Base-by-base conservation (phyloP, 2,113 vertebrate species). In the Melanocharis versteri region DNA sequence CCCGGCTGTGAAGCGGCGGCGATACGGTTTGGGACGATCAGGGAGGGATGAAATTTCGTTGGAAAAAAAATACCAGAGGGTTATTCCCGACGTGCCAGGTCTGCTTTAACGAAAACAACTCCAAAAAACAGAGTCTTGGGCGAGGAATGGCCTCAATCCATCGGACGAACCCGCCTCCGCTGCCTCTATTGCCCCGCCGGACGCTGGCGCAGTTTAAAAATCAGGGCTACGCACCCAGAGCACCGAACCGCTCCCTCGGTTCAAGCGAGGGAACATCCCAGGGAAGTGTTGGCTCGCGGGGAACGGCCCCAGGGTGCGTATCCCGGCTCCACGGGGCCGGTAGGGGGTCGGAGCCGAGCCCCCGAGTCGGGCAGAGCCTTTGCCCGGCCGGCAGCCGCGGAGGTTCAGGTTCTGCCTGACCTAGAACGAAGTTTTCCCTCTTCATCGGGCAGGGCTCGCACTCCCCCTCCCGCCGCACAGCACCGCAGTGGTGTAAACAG, bases 41-140 rank as follows among this genome's bases (percentile, higher is more conserved):
- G 61, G 9, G n/a, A 85, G 22, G 8, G n/a, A 64, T 8, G 6
- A 56, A 64, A 70, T 95, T 96, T 96, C 85, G 85, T 93, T 96
- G 53, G 17, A 5, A 22, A 50, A 58, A 50, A 33, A 58, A 58
- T 13, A 13, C 8, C 53, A 45, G 27, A 19, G 7, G 3, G 8
- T 13, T 37, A 22, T 6, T 76, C 37, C 64, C 24, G 17, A n/a
- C 4, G 8, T 26, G 44, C 30, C 4, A 13, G 13, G 7, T 42
- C n/a, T 76, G 7, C 33, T 57, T 35, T 39, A 95, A 95, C 78
- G 85, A 93, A 93, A 57, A 24, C 10, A n/a, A 5, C 3, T 2
- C 3, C 13, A 6, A 21, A 88, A 53, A 0, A 0, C 6, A 30
- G 11, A 53, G 8, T 14, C 3, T 64, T 68, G 23, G 16, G 22